These are phyloP conservation scores for Drosophila kikkawai DNA, from an alignment of 1,140 invertebrate genomes.

Conservation along the genomic window DNA sequence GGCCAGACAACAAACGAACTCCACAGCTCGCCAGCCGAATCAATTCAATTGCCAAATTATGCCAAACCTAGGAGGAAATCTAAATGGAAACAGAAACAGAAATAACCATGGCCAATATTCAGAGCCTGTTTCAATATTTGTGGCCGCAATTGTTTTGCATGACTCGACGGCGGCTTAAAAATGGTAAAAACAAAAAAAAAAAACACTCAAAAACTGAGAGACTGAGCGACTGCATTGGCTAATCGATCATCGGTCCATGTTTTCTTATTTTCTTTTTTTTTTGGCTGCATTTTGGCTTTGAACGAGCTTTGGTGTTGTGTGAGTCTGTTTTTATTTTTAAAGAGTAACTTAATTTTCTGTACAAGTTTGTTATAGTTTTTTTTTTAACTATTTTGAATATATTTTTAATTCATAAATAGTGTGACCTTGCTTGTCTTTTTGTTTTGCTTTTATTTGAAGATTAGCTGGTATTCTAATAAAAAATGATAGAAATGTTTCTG, in stretches of 20 bases:
- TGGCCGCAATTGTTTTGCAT: constrained; percentile 79
- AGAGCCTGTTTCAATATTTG: constrained; percentile 75
- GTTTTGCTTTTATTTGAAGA: neutral
- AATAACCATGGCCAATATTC: constrained; percentile 67
- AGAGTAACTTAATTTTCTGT: neutral
- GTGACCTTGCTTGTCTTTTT: neutral
- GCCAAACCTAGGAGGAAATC: constrained; percentile 60
- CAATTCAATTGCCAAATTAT: constrained; percentile 83
- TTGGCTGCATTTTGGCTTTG: constrained; percentile 44
- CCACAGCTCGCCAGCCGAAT: constrained; percentile 45
- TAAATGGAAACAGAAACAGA: constrained; percentile 31
- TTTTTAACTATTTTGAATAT: neutral
- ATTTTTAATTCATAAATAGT: neutral
- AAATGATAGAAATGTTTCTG: neutral
- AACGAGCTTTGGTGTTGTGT: constrained; percentile 30
- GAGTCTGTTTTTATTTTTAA: neutral
- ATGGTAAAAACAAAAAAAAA: neutral
- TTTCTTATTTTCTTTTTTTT: constrained; percentile 34
- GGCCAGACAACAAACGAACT: constrained; percentile 43
- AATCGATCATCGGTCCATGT: constrained; percentile 79
- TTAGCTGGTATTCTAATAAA: neutral
- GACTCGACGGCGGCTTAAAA: constrained; percentile 53
- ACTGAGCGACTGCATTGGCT: constrained; percentile 72
- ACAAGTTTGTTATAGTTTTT: too few relatives aligned
- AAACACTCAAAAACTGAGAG: constrained; percentile 11